Base-by-base conservation (phyloP, 2,113 vertebrate genomes). In the Labeo rohita region DNA sequence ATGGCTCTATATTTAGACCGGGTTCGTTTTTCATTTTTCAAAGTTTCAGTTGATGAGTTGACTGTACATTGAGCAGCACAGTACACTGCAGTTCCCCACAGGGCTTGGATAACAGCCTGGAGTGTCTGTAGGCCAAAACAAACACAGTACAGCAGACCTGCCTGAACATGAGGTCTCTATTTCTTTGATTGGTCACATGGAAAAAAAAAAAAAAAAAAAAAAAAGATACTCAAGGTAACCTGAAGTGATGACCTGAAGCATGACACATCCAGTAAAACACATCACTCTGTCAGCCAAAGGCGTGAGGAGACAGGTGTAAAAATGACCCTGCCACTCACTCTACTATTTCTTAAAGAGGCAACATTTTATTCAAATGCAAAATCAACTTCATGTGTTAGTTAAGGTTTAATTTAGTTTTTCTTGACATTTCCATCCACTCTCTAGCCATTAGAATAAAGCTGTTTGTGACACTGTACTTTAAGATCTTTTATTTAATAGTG, bases 131-230 rank as follows among this genome's bases (percentile, higher is more conserved):
- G 12, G 68, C 66, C 66, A 74, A 73, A 73, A 59, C 13, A 84
- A 34, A 83, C 66, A 83, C 18, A 52, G 79, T 28, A 73, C 13
- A 23, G 45, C 49, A 39, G 61, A 73, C 34, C 36, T 59, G 82
- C 50, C 52, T 73, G 34, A 84, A 73, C 28, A 73, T 39, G 18
- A 84, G 36, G 36, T 84, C 66, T 73, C 80, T 52, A 52, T 68
- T 52, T 70, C 80, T 82, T 49, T 70, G 47, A 66, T 82, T 82
- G 63, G 80, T 86, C 80, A 72, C 66, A 56, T 16, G 73, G 4
- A 23, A 6, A 2, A 1, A 21, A 16, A 39, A 18, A 28, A 28
- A n/a, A n/a, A n/a, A n/a, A n/a, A n/a, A n/a, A n/a, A n/a, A n/a
- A n/a, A 65, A 4, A 13, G 4, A 80, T 75, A 86, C 66, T 54